Percentiles rank a stretch among this genome's conserved stretches.
Evolutionary conservation across 2,797 vertebrate genomes (phyloP).

Genomic region (Hapalemur alaotrensis): DNA sequence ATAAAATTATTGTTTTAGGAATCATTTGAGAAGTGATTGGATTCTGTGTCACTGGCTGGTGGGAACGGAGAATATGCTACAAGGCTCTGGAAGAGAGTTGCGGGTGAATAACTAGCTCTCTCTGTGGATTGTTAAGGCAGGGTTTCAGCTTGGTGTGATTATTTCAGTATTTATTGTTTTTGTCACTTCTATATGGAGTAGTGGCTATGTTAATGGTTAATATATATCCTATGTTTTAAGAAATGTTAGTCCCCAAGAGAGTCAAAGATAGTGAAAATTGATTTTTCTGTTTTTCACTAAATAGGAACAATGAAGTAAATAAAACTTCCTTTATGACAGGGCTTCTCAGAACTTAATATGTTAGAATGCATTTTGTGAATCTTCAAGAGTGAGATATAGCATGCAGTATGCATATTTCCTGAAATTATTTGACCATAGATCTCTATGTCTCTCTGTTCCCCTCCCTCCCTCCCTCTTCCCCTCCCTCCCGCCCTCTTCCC

Average conservation of each 20-base stretch:
- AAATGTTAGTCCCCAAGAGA: conserved; percentile 13
- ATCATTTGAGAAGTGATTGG: conserved; percentile 31
- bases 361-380: not conserved
- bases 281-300: not conserved
- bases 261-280: conserved; percentile 5
- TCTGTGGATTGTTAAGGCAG: not conserved
- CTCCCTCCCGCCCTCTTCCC: too few relatives aligned
- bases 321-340: not conserved
- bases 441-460: not conserved
- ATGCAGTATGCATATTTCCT: not conserved
- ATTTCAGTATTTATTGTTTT: conserved; percentile 2
- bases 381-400: not conserved
- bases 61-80: not conserved
- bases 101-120: not conserved
- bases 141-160: not conserved
- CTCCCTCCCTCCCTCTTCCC: too few relatives aligned
- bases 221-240: conserved; percentile 1
- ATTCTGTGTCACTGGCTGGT: not conserved
- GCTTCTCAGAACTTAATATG: conserved; percentile 15
- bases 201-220: not conserved
- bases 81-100: not conserved
- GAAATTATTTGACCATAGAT: conserved; percentile 1
- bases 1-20: not conserved
- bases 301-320: not conserved
- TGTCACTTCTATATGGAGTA: not conserved